These are phyloP conservation scores for Xenopus laevis DNA, from an alignment of 2,113 vertebrate species.

Conservation along the genomic window DNA sequence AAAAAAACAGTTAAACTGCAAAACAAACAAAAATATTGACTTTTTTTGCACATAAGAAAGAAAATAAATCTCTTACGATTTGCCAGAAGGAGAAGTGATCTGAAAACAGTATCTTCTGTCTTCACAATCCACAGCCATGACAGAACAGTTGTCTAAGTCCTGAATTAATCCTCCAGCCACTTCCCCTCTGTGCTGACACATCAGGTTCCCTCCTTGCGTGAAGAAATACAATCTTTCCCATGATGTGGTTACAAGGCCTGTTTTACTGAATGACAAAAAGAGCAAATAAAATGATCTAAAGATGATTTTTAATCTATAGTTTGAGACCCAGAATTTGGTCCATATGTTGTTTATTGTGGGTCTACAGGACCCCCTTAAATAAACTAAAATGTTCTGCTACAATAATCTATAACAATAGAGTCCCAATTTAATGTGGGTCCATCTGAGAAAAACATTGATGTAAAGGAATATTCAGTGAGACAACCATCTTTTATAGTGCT, in stretches of 20 bases:
- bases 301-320: too few species aligned
- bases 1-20: not conserved
- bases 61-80: conserved; percentile 70
- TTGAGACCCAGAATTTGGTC: too few species aligned
- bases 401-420: too few species aligned
- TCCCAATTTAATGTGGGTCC: too few species aligned
- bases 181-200: conserved; percentile 93
- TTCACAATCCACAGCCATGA: conserved; percentile 96
- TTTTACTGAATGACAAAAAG: conserved; percentile 73
- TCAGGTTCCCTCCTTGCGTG: conserved; percentile 96
- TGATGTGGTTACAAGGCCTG: conserved; percentile 91
- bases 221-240: conserved; percentile 98
- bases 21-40: not conserved
- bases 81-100: conserved; percentile 89
- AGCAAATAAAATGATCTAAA: conserved; percentile 7
- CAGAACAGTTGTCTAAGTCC: conserved; percentile 97
- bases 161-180: conserved; percentile 94
- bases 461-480: too few species aligned
- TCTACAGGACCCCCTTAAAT: too few species aligned
- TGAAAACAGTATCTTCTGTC: conserved; percentile 96
- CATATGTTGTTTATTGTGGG: too few species aligned
- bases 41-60: not conserved
- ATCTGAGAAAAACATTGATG: too few species aligned
- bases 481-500: too few species aligned
- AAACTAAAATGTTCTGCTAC: too few species aligned